Conservation (phyloP, 2,113 vertebrate genomes). For the Microcebus tavaratra region DNA sequence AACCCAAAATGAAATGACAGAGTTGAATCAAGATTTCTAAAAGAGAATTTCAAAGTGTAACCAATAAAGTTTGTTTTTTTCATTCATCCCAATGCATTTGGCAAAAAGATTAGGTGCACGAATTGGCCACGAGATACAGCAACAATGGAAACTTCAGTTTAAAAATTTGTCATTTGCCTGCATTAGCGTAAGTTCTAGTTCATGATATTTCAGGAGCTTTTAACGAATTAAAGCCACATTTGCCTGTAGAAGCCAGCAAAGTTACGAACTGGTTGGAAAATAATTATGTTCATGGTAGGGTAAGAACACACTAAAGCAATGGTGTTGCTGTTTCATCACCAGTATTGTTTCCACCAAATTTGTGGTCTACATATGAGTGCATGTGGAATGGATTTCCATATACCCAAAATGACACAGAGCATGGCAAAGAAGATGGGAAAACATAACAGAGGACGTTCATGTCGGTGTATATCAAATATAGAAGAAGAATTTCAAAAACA, state of each 20-base stretch:
- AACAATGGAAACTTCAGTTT: neutral
- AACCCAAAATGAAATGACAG: neutral
- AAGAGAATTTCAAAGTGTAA: too few species aligned
- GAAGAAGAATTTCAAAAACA: too few species aligned
- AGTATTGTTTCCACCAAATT: neutral
- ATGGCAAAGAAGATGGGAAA: too few species aligned
- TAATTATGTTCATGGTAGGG: neutral
- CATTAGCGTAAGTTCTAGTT: neutral
- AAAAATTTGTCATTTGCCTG: neutral
- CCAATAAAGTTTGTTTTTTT: too few species aligned
- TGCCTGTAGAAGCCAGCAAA: neutral
- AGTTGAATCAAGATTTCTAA: neutral
- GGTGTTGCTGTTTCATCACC: neutral
- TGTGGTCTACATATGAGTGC: neutral
- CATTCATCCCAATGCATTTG: neutral
- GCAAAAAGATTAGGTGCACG: neutral
- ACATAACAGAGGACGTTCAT: too few species aligned
- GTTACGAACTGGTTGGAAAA: neutral
- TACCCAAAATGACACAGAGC: too few species aligned
- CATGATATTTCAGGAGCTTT: neutral
- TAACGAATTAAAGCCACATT: neutral
- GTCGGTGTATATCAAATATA: too few species aligned
- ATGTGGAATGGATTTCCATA: neutral
- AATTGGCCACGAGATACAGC: neutral
- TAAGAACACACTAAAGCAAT: neutral